phyloP scores from a whole-genome alignment of 2,113 vertebrate genomes.

The Saguinus imperator region DNA sequence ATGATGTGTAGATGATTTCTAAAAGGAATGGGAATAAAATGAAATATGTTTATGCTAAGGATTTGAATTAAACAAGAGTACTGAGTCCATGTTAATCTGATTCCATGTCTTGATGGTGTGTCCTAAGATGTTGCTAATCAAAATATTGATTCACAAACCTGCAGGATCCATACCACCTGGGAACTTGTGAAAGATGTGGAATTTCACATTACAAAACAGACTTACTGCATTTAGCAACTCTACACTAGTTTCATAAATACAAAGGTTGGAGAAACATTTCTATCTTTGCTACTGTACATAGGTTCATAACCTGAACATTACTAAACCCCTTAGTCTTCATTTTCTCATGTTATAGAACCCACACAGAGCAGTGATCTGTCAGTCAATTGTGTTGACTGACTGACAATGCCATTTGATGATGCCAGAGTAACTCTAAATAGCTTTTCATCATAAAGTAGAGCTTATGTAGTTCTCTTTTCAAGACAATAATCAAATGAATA shows the following conservation, averaged over 20 bases:
- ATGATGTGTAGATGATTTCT: neutral
- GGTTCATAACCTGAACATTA: neutral
- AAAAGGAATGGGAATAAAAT: neutral
- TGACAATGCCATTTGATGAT: neutral
- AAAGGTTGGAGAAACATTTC: neutral
- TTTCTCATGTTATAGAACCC: neutral
- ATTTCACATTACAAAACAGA: neutral
- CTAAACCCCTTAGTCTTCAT: neutral
- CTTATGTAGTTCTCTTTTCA: neutral
- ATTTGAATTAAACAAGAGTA: neutral
- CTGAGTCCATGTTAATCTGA: neutral
- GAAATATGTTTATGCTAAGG: neutral
- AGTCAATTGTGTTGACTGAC: neutral
- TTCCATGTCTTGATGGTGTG: neutral
- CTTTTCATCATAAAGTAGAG: neutral
- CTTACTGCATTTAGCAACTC: neutral
- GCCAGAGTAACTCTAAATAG: neutral
- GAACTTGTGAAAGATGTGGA: neutral
- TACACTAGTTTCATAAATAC: neutral
- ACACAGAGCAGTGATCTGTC: neutral
- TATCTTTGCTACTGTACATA: neutral
- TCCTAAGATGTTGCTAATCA: neutral
- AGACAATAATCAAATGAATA: neutral
- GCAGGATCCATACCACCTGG: neutral
- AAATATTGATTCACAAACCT: neutral